Evolutionary conservation across 2,888 invertebrate species (phyloP).

Genomic region (Chamaedrilus cognettii): DNA sequence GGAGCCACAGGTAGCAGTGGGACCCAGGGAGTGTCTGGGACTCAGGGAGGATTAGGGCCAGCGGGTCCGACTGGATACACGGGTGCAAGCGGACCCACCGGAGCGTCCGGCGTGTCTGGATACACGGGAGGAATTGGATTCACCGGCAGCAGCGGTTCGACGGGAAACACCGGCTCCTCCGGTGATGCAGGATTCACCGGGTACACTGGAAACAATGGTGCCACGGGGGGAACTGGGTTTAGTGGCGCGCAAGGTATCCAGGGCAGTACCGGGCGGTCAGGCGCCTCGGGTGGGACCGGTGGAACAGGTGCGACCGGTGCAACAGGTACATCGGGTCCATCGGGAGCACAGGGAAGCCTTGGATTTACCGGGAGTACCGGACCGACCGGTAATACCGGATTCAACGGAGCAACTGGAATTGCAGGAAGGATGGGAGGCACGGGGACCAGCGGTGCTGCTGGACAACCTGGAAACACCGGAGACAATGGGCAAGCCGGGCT

Average conservation of each 20-base stretch:
- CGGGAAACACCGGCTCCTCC: slow-evolving; percentile 6
- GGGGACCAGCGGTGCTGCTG: background rate
- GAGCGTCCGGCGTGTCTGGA: slow-evolving; percentile 20
- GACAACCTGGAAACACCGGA: background rate
- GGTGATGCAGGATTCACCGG: slow-evolving; percentile 11
- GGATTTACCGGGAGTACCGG: background rate
- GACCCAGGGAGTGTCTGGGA: background rate
- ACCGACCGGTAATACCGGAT: background rate
- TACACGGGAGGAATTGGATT: slow-evolving; percentile 19
- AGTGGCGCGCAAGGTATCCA: slow-evolving; percentile 1
- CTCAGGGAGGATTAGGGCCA: slow-evolving; percentile 5
- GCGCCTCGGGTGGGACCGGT: slow-evolving; percentile 1
- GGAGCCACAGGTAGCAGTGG: slow-evolving; percentile 3
- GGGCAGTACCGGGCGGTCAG: slow-evolving; percentile 1
- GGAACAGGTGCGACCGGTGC: background rate
- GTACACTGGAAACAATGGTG: background rate
- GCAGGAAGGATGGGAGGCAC: background rate
- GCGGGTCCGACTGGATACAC: slow-evolving; percentile 2
- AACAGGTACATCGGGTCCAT: background rate
- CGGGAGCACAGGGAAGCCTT: background rate
- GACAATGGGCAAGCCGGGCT: background rate
- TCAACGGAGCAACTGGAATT: background rate
- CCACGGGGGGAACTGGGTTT: slow-evolving; percentile 7
- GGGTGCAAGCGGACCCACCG: slow-evolving; percentile 6
- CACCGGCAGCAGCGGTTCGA: slow-evolving; percentile 10